Base-by-base conservation (phyloP, 2,797 vertebrate species). In the Malurus splendens region DNA sequence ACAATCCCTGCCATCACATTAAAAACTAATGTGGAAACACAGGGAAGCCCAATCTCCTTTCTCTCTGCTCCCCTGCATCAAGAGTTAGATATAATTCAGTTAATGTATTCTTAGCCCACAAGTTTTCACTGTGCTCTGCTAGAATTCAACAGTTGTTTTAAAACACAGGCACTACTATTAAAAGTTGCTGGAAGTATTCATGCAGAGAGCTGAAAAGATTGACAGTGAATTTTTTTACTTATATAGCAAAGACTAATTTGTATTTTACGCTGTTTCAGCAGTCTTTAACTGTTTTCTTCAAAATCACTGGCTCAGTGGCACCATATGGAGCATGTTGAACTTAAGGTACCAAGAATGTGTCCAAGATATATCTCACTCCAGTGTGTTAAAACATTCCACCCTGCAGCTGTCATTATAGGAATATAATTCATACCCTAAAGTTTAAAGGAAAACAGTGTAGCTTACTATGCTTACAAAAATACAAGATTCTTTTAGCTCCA, bases 351-450 rank as follows among this genome's bases (percentile, higher is more conserved):
- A 96, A 95, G 93, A 95, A 94, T 93, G 94, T 96, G 93, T 96
- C 93, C 93, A 96, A 96, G 95, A 96, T 95, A 95, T 89, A 95
- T 96, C 96, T 97, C 93, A 95, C 94, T 95, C 84, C 85, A 96
- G 93, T 95, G 93, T 96, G 96, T 95, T 97, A 96, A 96, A 97
- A 95, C 95, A 97, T 96, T 96, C 95, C 94, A 96, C 81, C 86
- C 95, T 96, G 95, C 92, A 96, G 95, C 95, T 97, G 96, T 96
- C 95, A 96, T 96, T 96, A 92, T 94, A 96, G 94, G 90, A 96
- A 94, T 94, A 94, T 96, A 96, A 96, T 94, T 96, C 93, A 96
- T 96, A 93, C 65, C 52, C 89, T 86, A 76, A 87, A 94, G 93
- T 94, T 95, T 95, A 93, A 95, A 95, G 93, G 94, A 94, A 95